Evolutionary conservation across 1,140 invertebrate genomes (phyloP).

Genomic region (Drosophila persimilis): DNA sequence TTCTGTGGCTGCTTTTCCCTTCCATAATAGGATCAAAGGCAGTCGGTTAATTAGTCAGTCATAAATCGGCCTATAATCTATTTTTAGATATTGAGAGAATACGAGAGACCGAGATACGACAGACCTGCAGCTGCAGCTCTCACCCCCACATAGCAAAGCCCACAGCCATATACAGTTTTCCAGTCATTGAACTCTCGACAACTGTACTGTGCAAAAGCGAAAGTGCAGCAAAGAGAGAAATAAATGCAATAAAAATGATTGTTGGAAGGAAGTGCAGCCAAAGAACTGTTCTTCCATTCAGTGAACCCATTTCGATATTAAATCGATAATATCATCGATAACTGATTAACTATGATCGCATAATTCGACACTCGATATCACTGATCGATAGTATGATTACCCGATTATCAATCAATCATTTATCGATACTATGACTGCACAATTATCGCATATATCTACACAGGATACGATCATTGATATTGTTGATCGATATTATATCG

Average conservation of each 20-base stretch:
- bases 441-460: too few relatives aligned
- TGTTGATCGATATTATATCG: too few relatives aligned
- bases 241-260: too few relatives aligned
- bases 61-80: constrained; percentile 29
- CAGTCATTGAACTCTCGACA: constrained; percentile 44
- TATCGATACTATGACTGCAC: too few relatives aligned
- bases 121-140: not conserved
- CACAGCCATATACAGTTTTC: constrained; percentile 20
- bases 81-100: constrained; percentile 27
- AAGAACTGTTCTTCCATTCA: not conserved
- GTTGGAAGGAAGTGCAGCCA: not conserved
- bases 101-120: constrained; percentile 1
- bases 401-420: too few relatives aligned
- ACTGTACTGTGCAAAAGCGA: constrained; percentile 32
- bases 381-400: too few relatives aligned
- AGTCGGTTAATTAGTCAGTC: constrained; percentile 41
- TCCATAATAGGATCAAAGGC: constrained; percentile 58
- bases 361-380: too few relatives aligned
- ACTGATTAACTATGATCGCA: too few relatives aligned
- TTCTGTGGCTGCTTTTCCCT: not conserved
- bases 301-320: too few relatives aligned
- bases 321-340: not conserved
- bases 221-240: constrained; percentile 22
- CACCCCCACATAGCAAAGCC: not conserved
- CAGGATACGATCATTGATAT: too few relatives aligned